A percentile compares a stretch with the other conserved stretches of the same genome.
phyloP scores from a whole-genome alignment of 1,140 invertebrate genomes.

The Pissodes strobi region DNA sequence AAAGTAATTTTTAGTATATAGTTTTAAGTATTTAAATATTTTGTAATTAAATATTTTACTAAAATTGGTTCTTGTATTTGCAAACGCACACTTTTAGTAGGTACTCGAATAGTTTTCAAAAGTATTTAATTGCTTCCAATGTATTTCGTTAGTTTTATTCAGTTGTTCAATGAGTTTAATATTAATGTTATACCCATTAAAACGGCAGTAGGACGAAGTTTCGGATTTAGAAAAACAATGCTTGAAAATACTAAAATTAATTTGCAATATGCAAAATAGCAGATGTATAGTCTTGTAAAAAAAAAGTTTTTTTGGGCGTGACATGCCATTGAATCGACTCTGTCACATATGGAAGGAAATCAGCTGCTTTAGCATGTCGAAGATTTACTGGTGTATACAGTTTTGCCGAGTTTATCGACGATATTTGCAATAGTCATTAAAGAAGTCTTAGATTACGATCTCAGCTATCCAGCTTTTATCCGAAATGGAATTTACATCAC shows the following conservation, averaged over 20 bases:
- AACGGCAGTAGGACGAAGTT: not conserved
- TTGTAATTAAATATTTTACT: too few relatives aligned
- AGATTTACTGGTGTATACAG: constrained; percentile 41
- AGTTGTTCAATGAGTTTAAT: not conserved
- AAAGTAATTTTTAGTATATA: too few relatives aligned
- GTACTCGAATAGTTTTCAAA: too few relatives aligned
- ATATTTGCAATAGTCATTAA: constrained; percentile 37
- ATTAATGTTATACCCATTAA: not conserved
- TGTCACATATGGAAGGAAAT: constrained; percentile 14
- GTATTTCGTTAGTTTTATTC: constrained; percentile 5
- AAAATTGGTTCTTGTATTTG: too few relatives aligned
- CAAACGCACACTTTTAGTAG: too few relatives aligned
- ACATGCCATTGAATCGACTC: constrained; percentile 31
- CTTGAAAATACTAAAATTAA: not conserved
- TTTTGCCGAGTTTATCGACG: constrained; percentile 27
- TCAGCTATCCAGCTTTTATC: constrained; percentile 41
- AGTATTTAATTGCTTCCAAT: too few relatives aligned
- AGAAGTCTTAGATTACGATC: constrained; percentile 42
- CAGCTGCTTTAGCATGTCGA: constrained; percentile 30
- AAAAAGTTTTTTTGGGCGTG: constrained; percentile 30
- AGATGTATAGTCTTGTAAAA: constrained; percentile 35
- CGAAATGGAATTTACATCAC: not conserved
- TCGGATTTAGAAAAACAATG: too few relatives aligned
- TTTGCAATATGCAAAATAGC: not conserved
- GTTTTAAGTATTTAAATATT: too few relatives aligned